Conservation (phyloP, 1,140 invertebrate species). For the Dermatophagoides farinae region DNA sequence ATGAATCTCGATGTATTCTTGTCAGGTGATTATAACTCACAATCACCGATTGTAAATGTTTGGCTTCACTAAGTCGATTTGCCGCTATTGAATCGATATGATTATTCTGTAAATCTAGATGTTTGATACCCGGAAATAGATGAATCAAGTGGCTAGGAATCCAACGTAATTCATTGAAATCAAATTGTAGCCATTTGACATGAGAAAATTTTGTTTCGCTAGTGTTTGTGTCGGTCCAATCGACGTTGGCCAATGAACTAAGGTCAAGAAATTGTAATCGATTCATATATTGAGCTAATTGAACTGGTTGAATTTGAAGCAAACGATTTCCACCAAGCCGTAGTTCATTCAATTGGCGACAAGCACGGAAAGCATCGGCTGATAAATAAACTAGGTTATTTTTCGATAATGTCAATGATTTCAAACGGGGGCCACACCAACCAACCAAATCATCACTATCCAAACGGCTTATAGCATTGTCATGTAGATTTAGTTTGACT, state of each 20-base stretch:
- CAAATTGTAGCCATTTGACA: constrained; percentile 58
- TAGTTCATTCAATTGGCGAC: constrained; percentile 52
- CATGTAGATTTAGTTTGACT: constrained; percentile 61
- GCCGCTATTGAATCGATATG: constrained; percentile 39
- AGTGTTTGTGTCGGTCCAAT: constrained; percentile 33
- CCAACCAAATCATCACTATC: constrained; percentile 37
- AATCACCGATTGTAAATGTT: constrained; percentile 49
- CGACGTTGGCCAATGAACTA: constrained; percentile 65
- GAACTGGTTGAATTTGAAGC: constrained; percentile 46
- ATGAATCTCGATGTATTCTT: constrained; percentile 37
- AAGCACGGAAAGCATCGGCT: constrained; percentile 43
- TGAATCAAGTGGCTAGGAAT: constrained; percentile 39
- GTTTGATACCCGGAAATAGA: constrained; percentile 47
- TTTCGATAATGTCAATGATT: constrained; percentile 54
- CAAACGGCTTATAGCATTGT: constrained; percentile 57
- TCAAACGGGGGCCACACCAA: constrained; percentile 55
- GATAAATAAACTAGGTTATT: constrained; percentile 55
- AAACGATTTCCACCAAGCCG: constrained; percentile 71
- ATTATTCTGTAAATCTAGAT: constrained; percentile 68
- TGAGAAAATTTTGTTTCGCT: constrained; percentile 40
- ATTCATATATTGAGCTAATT: constrained; percentile 42
- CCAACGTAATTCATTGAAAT: constrained; percentile 61
- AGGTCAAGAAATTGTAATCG: constrained; percentile 34
- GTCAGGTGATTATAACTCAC: constrained; percentile 49
- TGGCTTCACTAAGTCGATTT: constrained; percentile 45